Percentiles rank a stretch among this genome's conserved stretches.
Evolutionary conservation across 2,888 invertebrate genomes (phyloP).

Genomic region (Eilema caniola): DNA sequence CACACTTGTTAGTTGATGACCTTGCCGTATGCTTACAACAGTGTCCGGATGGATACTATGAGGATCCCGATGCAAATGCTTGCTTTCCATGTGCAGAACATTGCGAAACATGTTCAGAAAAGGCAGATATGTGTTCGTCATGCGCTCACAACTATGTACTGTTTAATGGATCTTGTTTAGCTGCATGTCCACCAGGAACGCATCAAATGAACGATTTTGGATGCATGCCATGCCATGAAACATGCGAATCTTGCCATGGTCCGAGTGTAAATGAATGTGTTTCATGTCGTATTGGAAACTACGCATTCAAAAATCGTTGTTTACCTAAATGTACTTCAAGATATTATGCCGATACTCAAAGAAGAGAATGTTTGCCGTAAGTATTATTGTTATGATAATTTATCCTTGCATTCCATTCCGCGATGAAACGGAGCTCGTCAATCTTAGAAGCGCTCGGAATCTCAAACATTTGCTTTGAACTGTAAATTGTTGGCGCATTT

Average conservation of each 20-base stretch:
- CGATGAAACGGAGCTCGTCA: slow-evolving; percentile 52
- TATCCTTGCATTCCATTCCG: slow-evolving; percentile 55
- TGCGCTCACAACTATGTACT: slow-evolving; percentile 96
- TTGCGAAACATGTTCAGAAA: slow-evolving; percentile 94
- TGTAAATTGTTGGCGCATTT: slow-evolving; percentile 39
- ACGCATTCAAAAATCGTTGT: slow-evolving; percentile 91
- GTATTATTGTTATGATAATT: slow-evolving; percentile 66
- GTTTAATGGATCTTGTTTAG: slow-evolving; percentile 94
- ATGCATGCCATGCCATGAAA: slow-evolving; percentile 92
- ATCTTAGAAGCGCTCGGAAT: slow-evolving; percentile 49
- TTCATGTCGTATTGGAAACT: slow-evolving; percentile 91
- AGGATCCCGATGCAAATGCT: slow-evolving; percentile 91
- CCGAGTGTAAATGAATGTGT: slow-evolving; percentile 92
- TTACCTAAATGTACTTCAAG: slow-evolving; percentile 91
- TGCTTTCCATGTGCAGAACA: slow-evolving; percentile 96
- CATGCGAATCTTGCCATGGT: slow-evolving; percentile 94
- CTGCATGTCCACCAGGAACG: slow-evolving; percentile 93
- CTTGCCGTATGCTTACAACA: slow-evolving; percentile 94
- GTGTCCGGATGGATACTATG: slow-evolving; percentile 95
- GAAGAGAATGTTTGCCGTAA: slow-evolving; percentile 91
- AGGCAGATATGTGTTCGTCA: slow-evolving; percentile 94
- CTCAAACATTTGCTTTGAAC: slow-evolving; percentile 43
- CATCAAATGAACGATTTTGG: slow-evolving; percentile 95
- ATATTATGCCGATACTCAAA: slow-evolving; percentile 91
- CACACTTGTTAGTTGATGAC: slow-evolving; percentile 93